These are phyloP conservation scores for Eupithecia insigniata DNA, from an alignment of 2,888 invertebrate species.

Conservation along the genomic window DNA sequence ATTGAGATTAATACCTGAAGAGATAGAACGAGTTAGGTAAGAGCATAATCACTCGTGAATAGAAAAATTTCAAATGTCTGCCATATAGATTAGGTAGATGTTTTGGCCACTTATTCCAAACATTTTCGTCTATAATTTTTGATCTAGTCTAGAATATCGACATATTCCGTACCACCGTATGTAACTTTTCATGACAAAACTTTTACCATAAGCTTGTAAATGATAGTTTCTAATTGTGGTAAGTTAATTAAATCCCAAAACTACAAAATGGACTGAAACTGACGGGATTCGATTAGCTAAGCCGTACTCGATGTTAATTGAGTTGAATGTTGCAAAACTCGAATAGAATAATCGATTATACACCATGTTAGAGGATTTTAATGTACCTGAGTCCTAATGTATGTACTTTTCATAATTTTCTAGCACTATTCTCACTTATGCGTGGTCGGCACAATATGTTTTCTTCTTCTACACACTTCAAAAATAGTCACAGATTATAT, in stretches of 20 bases:
- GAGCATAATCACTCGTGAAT: too few relatives aligned
- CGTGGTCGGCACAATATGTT: too few relatives aligned
- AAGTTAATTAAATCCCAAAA: not conserved
- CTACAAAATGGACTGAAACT: constrained; percentile 2
- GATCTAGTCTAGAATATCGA: not conserved
- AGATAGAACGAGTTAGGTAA: too few relatives aligned
- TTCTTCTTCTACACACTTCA: too few relatives aligned
- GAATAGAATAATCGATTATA: not conserved
- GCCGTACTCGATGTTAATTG: constrained; percentile 6
- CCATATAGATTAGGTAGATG: too few relatives aligned
- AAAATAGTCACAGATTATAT: too few relatives aligned
- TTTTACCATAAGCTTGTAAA: not conserved
- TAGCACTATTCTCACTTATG: not conserved
- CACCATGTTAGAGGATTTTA: not conserved
- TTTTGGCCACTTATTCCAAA: too few relatives aligned
- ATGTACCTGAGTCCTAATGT: not conserved
- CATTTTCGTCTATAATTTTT: too few relatives aligned
- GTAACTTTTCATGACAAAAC: not conserved
- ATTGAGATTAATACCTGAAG: too few relatives aligned
- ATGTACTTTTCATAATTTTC: not conserved
- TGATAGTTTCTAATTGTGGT: not conserved
- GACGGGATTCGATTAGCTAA: constrained; percentile 1
- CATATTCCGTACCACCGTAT: not conserved
- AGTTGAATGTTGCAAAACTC: constrained; percentile 1
- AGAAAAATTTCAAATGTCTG: too few relatives aligned